phyloP scores from a whole-genome alignment of 2,888 invertebrate species.

The Agrochola circellaris region DNA sequence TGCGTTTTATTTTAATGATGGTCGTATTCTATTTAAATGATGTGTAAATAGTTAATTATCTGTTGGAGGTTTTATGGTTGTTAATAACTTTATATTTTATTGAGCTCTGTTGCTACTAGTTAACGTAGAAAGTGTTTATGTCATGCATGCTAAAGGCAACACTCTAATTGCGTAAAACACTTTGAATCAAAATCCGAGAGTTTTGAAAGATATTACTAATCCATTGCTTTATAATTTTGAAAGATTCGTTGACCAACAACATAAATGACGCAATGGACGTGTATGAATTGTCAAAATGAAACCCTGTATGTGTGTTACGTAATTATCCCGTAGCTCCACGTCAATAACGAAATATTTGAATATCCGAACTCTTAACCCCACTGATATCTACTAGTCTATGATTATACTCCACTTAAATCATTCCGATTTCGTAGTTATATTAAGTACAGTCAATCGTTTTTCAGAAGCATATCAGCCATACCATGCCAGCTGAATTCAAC shows the following conservation, averaged over 20 bases:
- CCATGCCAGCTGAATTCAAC: neutral
- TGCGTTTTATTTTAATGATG: slow-evolving; percentile 61
- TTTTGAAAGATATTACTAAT: no score
- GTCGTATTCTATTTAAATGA: slow-evolving; percentile 48
- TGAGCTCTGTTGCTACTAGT: neutral
- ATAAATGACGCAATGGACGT: no score
- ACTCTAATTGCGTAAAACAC: no score
- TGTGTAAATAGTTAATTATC: slow-evolving; percentile 59
- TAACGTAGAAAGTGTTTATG: neutral
- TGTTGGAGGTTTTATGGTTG: slow-evolving; percentile 37
- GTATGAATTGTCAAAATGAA: no score
- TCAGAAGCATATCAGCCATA: neutral
- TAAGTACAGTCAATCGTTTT: neutral
- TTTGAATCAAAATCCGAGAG: no score
- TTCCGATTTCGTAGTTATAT: neutral
- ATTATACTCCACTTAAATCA: neutral
- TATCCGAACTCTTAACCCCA: neutral
- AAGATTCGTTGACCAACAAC: no score
- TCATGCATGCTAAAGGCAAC: neutral
- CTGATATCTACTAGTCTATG: neutral
- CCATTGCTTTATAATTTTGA: no score
- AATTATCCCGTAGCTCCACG: no score
- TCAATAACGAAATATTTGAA: no score
- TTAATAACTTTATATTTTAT: slow-evolving; percentile 41
- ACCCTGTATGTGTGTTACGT: no score